phyloP scores from a whole-genome alignment of 2,113 vertebrate genomes.

The Entomyzon cyanotis region DNA sequence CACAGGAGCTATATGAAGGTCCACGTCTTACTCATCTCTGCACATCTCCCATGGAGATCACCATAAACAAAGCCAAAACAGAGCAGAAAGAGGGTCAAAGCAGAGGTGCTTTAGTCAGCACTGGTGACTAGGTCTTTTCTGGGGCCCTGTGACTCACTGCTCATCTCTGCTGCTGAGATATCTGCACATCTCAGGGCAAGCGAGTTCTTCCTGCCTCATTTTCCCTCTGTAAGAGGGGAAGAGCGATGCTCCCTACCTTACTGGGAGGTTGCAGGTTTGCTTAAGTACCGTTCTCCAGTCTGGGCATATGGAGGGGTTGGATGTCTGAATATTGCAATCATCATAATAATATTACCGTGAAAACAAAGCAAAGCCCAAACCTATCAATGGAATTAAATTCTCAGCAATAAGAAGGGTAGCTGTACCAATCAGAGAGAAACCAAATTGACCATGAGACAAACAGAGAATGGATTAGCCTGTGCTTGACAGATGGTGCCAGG shows the following conservation, averaged over 20 bases:
- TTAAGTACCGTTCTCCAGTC: not conserved
- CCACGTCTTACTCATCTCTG: not conserved
- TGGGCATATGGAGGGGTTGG: not conserved
- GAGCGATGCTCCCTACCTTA: not conserved
- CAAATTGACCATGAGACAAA: constrained; percentile 37
- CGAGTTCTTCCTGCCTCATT: not conserved
- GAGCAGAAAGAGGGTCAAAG: not conserved
- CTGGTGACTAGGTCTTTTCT: not conserved
- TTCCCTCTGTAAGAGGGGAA: not conserved
- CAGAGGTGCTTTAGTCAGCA: not conserved
- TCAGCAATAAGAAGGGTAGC: not conserved
- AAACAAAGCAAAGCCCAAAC: constrained; percentile 8
- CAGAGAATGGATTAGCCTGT: constrained; percentile 44
- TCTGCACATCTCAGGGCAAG: not conserved
- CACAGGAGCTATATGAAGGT: not conserved
- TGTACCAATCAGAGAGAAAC: not conserved
- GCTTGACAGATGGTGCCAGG: constrained; percentile 52
- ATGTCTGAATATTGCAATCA: not conserved
- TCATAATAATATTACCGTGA: not conserved
- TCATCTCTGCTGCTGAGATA: not conserved
- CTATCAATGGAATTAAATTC: not conserved
- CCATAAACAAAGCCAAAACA: not conserved
- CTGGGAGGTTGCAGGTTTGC: not conserved
- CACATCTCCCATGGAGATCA: not conserved
- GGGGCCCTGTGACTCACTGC: not conserved